Percentiles rank a stretch among this genome's conserved stretches.
Conservation (phyloP, 1,140 invertebrate genomes). For the Adelges cooleyi region DNA sequence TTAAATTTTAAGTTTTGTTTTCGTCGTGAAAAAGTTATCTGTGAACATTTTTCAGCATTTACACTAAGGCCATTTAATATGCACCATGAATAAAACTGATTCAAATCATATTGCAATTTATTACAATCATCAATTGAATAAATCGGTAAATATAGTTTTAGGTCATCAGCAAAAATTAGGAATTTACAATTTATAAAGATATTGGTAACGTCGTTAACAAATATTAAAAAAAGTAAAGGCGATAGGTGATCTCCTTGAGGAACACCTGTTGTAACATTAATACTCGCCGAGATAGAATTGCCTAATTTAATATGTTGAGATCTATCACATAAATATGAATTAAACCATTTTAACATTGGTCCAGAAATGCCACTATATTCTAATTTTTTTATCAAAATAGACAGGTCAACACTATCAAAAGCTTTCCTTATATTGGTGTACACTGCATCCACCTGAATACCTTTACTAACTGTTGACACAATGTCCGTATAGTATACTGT, state of each 20-base stretch:
- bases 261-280: not conserved
- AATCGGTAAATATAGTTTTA: not conserved
- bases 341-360: not conserved
- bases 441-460: not conserved
- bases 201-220: not conserved
- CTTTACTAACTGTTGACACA: not conserved
- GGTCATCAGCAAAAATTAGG: not conserved
- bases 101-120: not conserved
- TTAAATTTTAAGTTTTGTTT: not conserved
- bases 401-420: not conserved
- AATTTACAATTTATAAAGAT: not conserved
- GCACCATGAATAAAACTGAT: not conserved
- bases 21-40: not conserved
- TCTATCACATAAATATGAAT: not conserved
- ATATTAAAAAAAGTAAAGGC: not conserved
- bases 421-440: not conserved
- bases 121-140: not conserved
- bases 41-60: not conserved
- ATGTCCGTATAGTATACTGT: not conserved
- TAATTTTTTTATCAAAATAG: not conserved
- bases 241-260: not conserved
- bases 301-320: not conserved
- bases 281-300: not conserved
- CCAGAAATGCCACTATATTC: not conserved
- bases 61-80: not conserved